Evolutionary conservation across 2,888 invertebrate genomes (phyloP), one percentile per base, ranked within the genome.

Genomic region (Byasa hedistus): DNA sequence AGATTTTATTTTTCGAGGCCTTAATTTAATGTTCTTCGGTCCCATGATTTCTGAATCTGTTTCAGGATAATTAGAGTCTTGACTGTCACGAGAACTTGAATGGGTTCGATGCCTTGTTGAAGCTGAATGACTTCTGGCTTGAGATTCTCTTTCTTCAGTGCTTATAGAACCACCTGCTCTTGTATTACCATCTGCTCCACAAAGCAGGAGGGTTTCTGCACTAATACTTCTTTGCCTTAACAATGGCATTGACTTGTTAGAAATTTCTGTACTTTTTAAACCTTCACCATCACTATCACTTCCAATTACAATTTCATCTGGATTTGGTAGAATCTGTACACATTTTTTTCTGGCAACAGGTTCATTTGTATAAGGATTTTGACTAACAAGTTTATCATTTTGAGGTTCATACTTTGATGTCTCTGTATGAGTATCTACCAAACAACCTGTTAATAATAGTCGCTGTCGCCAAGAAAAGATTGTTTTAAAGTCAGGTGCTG

Each of bases 401-500:
- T 61, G 10, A 48, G 59, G 55, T 58, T 57, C 65, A 59, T 64
- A 58, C 68, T 71, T 72, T 15, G 52, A 10, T 57, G 51, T 56
- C 61, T 80, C 82, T 15, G 76, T 61, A 75, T 92, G 92, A 63
- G 80, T 70, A 72, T 92, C 91, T 70, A 84, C 79, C 72, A 92
- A 76, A 74, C 92, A 92, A 5, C 92, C 92, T 61, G 87, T 89
- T 10, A 70, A 69, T 54, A 92, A 69, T 32, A 92, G 81, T 21
- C 82, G 77, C 71, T 89, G 87, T 66, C 91, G 80, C 91, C 90
- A 92, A 44, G 79, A 77, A 84, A 89, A 92, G 69, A 92, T 88
- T 56, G 91, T 91, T 75, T 91, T 85, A 68, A 87, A 91, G 75
- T 92, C 91, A 55, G 92, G 92, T 61, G 92, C 91, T 54, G 89